Percentiles rank a stretch among this genome's conserved stretches.
These are phyloP conservation scores for Drosophila baimaii DNA, from an alignment of 1,140 invertebrate species.

Conservation along the genomic window DNA sequence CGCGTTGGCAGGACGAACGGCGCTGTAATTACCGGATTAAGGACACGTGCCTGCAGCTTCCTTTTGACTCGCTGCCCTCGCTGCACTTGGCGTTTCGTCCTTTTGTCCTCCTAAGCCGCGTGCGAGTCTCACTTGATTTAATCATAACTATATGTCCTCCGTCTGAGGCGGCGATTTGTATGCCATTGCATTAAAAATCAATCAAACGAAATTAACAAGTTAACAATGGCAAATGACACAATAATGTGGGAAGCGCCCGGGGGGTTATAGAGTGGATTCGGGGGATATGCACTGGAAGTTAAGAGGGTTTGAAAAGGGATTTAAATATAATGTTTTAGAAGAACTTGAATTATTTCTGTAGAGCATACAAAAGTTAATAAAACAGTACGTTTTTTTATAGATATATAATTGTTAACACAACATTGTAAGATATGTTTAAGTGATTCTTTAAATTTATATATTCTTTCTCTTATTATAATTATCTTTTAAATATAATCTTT, in stretches of 20 bases:
- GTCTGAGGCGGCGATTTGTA: conserved; percentile 47
- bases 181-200: conserved; percentile 74
- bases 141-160: conserved; percentile 73
- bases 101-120: conserved; percentile 69
- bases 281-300: conserved; percentile 12
- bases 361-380: too few relatives aligned
- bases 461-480: not conserved
- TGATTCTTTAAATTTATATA: too few relatives aligned
- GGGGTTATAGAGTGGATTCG: conserved; percentile 34
- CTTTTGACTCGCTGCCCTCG: conserved; percentile 68
- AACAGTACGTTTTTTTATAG: too few relatives aligned
- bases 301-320: too few relatives aligned
- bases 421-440: too few relatives aligned
- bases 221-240: conserved; percentile 61
- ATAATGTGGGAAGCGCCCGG: conserved; percentile 70
- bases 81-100: conserved; percentile 63
- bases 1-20: conserved; percentile 14
- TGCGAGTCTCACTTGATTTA: conserved; percentile 74
- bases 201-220: conserved; percentile 82
- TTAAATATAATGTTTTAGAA: not conserved
- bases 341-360: too few relatives aligned
- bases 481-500: not conserved
- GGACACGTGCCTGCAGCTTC: conserved; percentile 79
- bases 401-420: too few relatives aligned
- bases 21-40: conserved; percentile 79